phyloP scores from a whole-genome alignment of 2,797 vertebrate genomes.

The Tapera naevia region DNA sequence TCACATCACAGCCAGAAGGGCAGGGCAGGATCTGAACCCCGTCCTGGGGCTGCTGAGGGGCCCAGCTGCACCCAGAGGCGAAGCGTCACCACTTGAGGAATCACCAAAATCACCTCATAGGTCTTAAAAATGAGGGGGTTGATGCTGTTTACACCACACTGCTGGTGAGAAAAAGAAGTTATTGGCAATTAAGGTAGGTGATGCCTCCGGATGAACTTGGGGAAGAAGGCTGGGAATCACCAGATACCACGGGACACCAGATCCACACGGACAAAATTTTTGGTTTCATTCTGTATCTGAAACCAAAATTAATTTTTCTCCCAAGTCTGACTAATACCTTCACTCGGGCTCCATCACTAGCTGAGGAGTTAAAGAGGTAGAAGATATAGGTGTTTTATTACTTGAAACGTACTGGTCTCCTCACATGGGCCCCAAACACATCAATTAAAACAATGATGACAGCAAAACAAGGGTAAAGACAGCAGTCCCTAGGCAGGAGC shows the following conservation, averaged over 20 bases:
- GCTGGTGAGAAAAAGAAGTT: background rate
- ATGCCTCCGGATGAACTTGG: too few species aligned
- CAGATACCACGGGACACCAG: too few species aligned
- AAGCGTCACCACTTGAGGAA: rapidly evolving
- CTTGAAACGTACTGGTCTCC: conserved; percentile 47
- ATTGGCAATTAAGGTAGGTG: background rate
- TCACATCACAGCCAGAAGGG: background rate
- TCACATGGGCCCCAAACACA: conserved; percentile 35
- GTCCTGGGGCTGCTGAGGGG: rapidly evolving
- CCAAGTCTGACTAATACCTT: background rate
- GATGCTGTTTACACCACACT: background rate
- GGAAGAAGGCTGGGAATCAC: too few species aligned
- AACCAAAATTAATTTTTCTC: conserved; percentile 6
- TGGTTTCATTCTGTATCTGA: background rate
- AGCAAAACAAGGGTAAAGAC: background rate
- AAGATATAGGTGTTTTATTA: conserved; percentile 65
- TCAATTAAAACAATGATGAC: background rate
- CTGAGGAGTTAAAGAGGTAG: conserved; percentile 16
- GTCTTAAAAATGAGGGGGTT: background rate
- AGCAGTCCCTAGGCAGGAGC: background rate
- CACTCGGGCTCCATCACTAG: background rate
- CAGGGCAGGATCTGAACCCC: background rate
- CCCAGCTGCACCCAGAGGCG: background rate
- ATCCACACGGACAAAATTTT: background rate
- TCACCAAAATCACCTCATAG: rapidly evolving